Percentiles rank a stretch among this genome's conserved stretches.
These are phyloP conservation scores for Platysteira castanea DNA, from an alignment of 2,113 vertebrate species.

Conservation along the genomic window DNA sequence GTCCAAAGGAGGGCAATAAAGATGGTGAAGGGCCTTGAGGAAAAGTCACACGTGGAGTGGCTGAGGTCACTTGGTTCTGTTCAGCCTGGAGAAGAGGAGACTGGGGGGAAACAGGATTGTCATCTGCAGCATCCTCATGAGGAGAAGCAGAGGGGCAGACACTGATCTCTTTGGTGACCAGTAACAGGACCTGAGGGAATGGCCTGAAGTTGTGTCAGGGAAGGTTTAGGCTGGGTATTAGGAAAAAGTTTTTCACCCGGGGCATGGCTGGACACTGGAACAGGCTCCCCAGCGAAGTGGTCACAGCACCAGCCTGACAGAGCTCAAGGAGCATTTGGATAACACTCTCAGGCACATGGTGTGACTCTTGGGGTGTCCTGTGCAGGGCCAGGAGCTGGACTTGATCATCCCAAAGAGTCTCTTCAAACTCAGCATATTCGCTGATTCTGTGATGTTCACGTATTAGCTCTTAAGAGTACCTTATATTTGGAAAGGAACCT, in stretches of 20 bases:
- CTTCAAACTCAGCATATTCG: background rate
- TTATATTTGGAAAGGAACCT: background rate
- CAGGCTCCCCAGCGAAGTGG: background rate
- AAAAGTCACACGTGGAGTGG: fast-evolving
- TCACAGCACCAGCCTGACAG: background rate
- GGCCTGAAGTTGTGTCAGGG: background rate
- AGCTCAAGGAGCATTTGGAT: background rate
- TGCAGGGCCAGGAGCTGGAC: background rate
- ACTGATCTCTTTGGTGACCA: background rate
- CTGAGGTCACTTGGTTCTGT: background rate
- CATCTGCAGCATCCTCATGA: background rate
- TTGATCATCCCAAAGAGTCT: fast-evolving
- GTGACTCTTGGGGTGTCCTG: background rate
- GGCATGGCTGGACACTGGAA: fast-evolving
- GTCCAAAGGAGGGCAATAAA: background rate
- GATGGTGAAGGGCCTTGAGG: background rate
- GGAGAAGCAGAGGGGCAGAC: background rate
- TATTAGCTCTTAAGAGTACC: background rate
- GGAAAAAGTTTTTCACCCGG: background rate
- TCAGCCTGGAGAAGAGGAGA: background rate
- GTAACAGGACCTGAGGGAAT: background rate
- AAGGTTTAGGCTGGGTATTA: fast-evolving
- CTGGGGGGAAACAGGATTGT: fast-evolving
- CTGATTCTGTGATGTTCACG: background rate
- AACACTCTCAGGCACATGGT: fast-evolving